phyloP scores from a whole-genome alignment of 2,113 vertebrate genomes.

The Ranitomeya imitator region DNA sequence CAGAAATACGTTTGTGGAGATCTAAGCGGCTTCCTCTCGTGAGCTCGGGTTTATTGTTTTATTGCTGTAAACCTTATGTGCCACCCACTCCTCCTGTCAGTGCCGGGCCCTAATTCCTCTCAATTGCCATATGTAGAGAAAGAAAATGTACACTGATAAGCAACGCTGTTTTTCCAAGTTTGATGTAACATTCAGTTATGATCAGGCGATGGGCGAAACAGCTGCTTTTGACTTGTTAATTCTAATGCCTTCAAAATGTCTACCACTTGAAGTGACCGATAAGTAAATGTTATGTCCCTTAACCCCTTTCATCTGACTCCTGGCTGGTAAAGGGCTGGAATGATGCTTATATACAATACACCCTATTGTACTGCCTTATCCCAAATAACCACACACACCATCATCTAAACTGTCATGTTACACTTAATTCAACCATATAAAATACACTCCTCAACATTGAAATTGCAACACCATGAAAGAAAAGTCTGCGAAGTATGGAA shows the following conservation, averaged over 20 bases:
- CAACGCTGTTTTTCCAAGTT: background rate
- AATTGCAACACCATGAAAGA: too few species aligned
- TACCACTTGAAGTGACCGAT: background rate
- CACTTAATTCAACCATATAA: too few species aligned
- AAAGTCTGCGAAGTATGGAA: too few species aligned
- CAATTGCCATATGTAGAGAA: conserved; percentile 3
- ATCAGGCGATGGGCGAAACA: background rate
- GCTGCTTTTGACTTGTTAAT: conserved; percentile 3
- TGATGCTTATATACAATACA: background rate
- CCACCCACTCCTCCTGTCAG: conserved; percentile 36
- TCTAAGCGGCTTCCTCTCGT: conserved; percentile 25
- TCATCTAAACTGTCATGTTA: too few species aligned
- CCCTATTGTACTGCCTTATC: background rate
- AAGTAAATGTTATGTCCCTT: background rate
- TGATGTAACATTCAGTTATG: background rate
- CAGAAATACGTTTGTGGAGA: conserved; percentile 19
- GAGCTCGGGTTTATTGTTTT: conserved; percentile 48
- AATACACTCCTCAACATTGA: too few species aligned
- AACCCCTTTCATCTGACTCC: background rate
- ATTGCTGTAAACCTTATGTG: conserved; percentile 47
- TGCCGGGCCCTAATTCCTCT: conserved; percentile 1
- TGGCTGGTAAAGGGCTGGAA: background rate
- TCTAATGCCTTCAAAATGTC: background rate
- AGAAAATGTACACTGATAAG: conserved; percentile 37
- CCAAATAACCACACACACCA: background rate